Evolutionary conservation across 2,113 vertebrate genomes (phyloP).

Genomic region (Tonatia bakeri): DNA sequence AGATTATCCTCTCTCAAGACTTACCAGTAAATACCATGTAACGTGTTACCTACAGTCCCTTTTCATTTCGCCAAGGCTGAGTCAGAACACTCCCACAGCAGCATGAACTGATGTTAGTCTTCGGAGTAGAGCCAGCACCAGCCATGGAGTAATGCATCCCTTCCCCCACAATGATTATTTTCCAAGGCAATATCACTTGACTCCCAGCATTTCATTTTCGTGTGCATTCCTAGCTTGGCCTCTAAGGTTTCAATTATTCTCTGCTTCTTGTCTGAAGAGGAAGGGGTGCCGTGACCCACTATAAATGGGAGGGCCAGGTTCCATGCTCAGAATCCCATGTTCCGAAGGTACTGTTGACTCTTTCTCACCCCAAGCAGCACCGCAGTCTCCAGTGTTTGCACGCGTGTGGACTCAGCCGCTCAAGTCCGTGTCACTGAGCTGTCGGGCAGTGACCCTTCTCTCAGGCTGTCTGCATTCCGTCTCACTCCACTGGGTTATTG

Average conservation of each 20-base stretch:
- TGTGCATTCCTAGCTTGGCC: not conserved
- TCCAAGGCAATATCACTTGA: not conserved
- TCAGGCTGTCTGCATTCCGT: not conserved
- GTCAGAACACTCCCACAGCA: not conserved
- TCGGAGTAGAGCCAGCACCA: not conserved
- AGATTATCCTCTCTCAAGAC: not conserved
- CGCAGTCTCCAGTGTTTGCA: rapidly evolving
- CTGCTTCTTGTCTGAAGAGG: not conserved
- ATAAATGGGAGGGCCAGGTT: not conserved
- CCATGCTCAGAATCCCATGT: not conserved
- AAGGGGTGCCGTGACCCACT: not conserved
- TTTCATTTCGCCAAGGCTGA: not conserved
- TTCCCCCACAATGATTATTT: not conserved
- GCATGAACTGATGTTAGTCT: not conserved
- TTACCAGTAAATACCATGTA: not conserved
- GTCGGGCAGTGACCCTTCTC: not conserved
- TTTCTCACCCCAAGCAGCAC: not conserved
- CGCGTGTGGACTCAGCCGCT: rapidly evolving
- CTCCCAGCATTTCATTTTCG: not conserved
- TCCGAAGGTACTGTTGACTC: not conserved
- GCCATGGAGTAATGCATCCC: not conserved
- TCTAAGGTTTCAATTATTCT: not conserved
- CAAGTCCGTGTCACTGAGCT: not conserved
- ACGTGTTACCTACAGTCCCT: not conserved
- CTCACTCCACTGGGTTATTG: not conserved